Evolutionary conservation across 2,888 invertebrate genomes (phyloP).

Genomic region (Tipula lateralis): DNA sequence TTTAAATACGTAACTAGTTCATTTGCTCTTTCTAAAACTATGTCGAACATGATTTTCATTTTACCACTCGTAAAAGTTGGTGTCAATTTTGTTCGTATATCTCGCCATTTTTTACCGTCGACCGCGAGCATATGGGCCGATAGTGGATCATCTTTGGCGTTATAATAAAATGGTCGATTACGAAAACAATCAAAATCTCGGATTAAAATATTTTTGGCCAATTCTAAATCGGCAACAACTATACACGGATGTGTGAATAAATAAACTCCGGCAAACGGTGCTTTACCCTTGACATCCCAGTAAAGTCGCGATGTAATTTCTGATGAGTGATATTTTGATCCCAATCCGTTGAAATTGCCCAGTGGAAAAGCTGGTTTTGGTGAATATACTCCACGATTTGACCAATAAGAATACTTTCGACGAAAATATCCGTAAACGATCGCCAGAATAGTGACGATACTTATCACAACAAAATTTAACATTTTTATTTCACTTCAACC

Average conservation of each 20-base stretch:
- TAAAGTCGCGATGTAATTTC: slow-evolving; percentile 37
- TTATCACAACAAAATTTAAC: not conserved
- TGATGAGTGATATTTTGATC: slow-evolving; percentile 35
- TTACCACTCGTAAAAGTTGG: slow-evolving; percentile 52
- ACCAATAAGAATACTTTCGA: slow-evolving; percentile 38
- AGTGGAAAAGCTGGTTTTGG: slow-evolving; percentile 40
- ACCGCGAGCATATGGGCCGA: slow-evolving; percentile 43
- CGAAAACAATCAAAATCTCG: slow-evolving; percentile 46
- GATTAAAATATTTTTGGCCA: slow-evolving; percentile 42
- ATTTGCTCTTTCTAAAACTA: slow-evolving; percentile 41
- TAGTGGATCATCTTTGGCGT: slow-evolving; percentile 44
- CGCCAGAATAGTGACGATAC: not conserved
- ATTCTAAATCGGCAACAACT: slow-evolving; percentile 40
- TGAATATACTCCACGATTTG: slow-evolving; percentile 39
- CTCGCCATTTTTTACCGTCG: slow-evolving; percentile 50
- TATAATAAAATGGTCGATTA: slow-evolving; percentile 42
- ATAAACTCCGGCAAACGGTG: slow-evolving; percentile 41
- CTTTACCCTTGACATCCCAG: slow-evolving; percentile 39
- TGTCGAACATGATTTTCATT: slow-evolving; percentile 50
- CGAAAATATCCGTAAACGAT: slow-evolving; percentile 25
- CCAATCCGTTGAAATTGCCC: slow-evolving; percentile 39
- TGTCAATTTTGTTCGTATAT: slow-evolving; percentile 48
- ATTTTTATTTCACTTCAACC: not conserved
- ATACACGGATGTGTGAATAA: slow-evolving; percentile 39
- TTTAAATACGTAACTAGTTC: slow-evolving; percentile 38